Conservation (phyloP, 2,113 vertebrate genomes). For the Galeopterus variegatus region DNA sequence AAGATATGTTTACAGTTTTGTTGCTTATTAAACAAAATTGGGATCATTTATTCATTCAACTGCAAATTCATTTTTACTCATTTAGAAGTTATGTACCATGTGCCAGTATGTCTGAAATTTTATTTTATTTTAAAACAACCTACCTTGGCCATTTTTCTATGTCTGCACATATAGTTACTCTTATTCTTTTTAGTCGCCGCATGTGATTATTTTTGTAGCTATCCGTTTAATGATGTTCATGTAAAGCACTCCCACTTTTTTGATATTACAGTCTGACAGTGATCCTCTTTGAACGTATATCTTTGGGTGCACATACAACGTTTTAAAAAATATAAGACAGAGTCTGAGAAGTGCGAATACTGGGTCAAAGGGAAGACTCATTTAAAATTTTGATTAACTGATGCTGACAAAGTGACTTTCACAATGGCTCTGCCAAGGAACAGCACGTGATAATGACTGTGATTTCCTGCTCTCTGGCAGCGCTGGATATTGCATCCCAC, state of each 20-base stretch:
- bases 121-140: background rate
- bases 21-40: background rate
- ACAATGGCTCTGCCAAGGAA: background rate
- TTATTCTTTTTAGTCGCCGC: background rate
- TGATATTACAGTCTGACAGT: background rate
- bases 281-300: background rate
- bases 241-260: background rate
- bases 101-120: background rate
- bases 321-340: background rate
- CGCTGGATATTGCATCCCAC: background rate
- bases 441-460: fast-evolving
- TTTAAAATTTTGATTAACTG: background rate
- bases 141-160: background rate
- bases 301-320: background rate
- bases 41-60: background rate
- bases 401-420: conserved; percentile 31
- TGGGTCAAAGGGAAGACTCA: background rate
- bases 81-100: conserved; percentile 8
- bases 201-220: background rate
- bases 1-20: background rate
- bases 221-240: background rate
- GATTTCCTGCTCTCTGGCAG: background rate
- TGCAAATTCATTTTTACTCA: background rate
- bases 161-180: too few species aligned
- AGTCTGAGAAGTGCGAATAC: background rate